These are phyloP conservation scores for Sturmia bella DNA, from an alignment of 2,888 invertebrate species.

Conservation along the genomic window DNA sequence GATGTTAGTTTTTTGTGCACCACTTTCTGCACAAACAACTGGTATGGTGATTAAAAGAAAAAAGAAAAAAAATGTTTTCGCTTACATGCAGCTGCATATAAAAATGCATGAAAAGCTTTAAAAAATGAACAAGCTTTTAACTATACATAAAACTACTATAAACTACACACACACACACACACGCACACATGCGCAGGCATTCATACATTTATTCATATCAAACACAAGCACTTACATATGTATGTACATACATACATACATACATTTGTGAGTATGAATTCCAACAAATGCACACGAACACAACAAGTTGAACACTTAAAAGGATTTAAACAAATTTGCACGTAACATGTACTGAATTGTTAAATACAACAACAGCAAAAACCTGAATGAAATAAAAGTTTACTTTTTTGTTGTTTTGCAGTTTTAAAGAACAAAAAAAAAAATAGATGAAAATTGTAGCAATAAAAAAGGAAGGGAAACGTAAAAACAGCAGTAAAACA, in stretches of 20 bases:
- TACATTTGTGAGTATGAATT: constrained; percentile 22
- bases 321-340: constrained; percentile 68
- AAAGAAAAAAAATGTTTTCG: constrained; percentile 1
- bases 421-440: constrained; percentile 1
- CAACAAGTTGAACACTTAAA: constrained; percentile 65
- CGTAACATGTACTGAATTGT: constrained; percentile 65
- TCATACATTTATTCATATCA: constrained; percentile 41
- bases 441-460: constrained; percentile 39
- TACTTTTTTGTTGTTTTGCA: constrained; percentile 25
- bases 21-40: background rate
- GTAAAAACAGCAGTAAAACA: background rate
- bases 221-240: background rate
- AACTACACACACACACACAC: constrained; percentile 35
- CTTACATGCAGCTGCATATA: constrained; percentile 33
- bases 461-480: background rate
- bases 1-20: too few relatives aligned
- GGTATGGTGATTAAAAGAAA: constrained; percentile 34
- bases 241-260: background rate
- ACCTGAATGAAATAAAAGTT: constrained; percentile 63
- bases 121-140: constrained; percentile 67
- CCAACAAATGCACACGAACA: constrained; percentile 24
- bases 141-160: constrained; percentile 61
- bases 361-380: constrained; percentile 59
- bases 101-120: constrained; percentile 56
- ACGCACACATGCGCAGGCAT: background rate